Conservation (phyloP, 2,888 invertebrate genomes). For the Eupithecia insigniata region DNA sequence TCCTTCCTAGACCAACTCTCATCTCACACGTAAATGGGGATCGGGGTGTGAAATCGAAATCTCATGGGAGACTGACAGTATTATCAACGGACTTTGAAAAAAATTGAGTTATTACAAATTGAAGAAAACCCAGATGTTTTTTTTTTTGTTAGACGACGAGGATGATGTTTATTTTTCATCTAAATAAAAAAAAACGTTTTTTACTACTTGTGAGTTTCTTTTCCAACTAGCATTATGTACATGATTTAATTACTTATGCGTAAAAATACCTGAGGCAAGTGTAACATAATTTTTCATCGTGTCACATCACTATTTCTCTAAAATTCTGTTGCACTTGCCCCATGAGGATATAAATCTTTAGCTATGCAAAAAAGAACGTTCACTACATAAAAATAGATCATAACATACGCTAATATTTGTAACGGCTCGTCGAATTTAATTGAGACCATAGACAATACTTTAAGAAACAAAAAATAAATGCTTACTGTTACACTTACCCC, state of each 20-base stretch:
- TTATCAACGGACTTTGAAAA: neutral
- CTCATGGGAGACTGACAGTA: too few species aligned
- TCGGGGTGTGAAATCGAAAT: too few species aligned
- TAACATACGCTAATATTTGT: too few species aligned
- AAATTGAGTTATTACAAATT: neutral
- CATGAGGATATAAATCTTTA: neutral
- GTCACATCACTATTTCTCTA: constrained; percentile 7
- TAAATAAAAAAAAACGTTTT: neutral
- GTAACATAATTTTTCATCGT: neutral
- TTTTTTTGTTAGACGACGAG: neutral
- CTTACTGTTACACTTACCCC: too few species aligned
- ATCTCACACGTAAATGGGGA: too few species aligned
- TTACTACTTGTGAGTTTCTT: neutral
- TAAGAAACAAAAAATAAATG: too few species aligned
- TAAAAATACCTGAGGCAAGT: too few species aligned
- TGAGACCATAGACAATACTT: too few species aligned
- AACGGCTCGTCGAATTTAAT: too few species aligned
- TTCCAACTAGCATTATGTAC: neutral
- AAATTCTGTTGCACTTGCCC: constrained; percentile 8
- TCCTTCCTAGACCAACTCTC: too few species aligned
- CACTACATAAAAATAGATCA: constrained; percentile 2
- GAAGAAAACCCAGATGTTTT: neutral
- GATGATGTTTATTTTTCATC: neutral
- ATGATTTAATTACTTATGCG: neutral
- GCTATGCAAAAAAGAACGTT: constrained; percentile 6